Base-by-base conservation (phyloP, 2,113 vertebrate species). In the Ameiurus melas region DNA sequence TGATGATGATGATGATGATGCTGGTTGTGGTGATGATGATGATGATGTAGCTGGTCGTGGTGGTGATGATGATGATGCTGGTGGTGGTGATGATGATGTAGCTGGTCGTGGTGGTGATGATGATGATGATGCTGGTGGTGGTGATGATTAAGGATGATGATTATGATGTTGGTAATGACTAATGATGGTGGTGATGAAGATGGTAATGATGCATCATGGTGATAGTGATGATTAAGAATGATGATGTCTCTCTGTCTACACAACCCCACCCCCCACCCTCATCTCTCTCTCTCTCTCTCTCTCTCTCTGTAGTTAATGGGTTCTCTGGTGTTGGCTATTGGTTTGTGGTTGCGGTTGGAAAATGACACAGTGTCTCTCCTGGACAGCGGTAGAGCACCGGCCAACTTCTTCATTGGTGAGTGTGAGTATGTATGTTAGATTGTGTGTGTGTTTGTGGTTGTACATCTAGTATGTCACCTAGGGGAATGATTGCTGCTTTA, bases 321-420 rank as follows among this genome's bases (percentile, higher is more conserved):
- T 79, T 94, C 97, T 1, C 96, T 97, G 78, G 96, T 99, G 89
- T 94, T 99, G 79, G 96, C 97, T 0, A 97, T 99, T 82, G 98
- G 98, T 64, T 94, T 99, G 9, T 99, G 98, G 98, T 95, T 99
- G 80, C 96, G 97, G 8, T 97, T 99, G 47, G 97, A 97, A 90
- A 95, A 96, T 16, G 92, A 96, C 89, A 96, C 97, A 3, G 96
- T 97, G 88, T 94, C 96, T 86, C 94, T 99, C 84, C 94, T 97
- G 19, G 94, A 94, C 19, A 95, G 93, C 7, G 95, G 97, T 17
- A 95, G 92, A 2, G 96, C 97, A 60, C 98, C 97, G 0, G 96
- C 96, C 86, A 97, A 97, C 89, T 97, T 98, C 95, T 99, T 97
- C 89, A 94, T 97, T 58, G 98, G 98, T 99, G 92, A 97, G 97